A percentile compares a stretch with the other conserved stretches of the same genome.
phyloP scores from a whole-genome alignment of 1,140 invertebrate species.

The Drosophila pachea region DNA sequence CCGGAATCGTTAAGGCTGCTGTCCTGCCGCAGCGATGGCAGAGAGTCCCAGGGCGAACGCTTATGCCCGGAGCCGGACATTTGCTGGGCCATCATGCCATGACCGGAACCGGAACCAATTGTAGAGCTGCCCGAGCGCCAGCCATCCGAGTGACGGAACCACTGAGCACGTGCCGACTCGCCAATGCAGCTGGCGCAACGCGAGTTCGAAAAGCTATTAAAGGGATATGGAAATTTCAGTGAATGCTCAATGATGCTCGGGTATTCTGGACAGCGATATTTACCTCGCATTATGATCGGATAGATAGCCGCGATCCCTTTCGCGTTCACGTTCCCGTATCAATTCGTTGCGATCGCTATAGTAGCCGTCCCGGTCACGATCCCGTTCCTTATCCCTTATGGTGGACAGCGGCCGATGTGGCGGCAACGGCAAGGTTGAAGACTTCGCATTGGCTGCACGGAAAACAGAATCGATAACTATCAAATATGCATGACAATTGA shows the following conservation, averaged over 20 bases:
- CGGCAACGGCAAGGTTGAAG: conserved; percentile 87
- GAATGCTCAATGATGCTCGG: accelerated
- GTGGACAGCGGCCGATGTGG: conserved; percentile 81
- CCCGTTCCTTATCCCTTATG: conserved; percentile 76
- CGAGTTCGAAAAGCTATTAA: conserved; percentile 80
- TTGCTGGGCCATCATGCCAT: conserved; percentile 77
- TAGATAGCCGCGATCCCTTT: conserved; percentile 89
- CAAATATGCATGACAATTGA: neutral
- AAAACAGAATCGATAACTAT: conserved; percentile 1
- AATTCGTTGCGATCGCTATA: conserved; percentile 92
- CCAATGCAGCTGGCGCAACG: conserved; percentile 91
- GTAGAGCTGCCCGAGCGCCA: conserved; percentile 89
- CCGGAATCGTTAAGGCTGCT: conserved; percentile 90
- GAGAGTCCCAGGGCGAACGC: conserved; percentile 90
- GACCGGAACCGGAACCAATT: conserved; percentile 81
- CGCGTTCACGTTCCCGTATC: conserved; percentile 83
- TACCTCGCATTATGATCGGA: conserved; percentile 91
- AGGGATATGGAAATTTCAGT: neutral
- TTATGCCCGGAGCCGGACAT: conserved; percentile 80
- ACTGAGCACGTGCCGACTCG: conserved; percentile 89
- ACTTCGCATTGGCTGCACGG: conserved; percentile 82
- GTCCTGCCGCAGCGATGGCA: conserved; percentile 89
- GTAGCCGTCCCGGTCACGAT: conserved; percentile 85
- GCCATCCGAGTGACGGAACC: conserved; percentile 92
- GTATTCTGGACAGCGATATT: neutral